A percentile compares a stretch with the other conserved stretches of the same genome.
These are phyloP conservation scores for Rhynchonycteris naso DNA, from an alignment of 2,797 vertebrate species.

Conservation along the genomic window DNA sequence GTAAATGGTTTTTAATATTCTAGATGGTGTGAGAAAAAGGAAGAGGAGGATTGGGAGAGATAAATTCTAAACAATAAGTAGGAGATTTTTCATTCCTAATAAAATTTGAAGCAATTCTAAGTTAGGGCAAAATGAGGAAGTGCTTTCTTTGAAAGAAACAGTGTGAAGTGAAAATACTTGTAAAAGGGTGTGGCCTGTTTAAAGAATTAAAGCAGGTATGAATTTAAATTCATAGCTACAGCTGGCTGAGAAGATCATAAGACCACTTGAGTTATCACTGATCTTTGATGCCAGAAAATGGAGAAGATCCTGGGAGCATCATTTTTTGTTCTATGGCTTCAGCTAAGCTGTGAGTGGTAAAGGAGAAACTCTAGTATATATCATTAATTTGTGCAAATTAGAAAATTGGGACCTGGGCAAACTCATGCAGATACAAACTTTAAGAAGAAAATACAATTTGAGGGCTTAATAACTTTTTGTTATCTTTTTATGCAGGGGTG, in stretches of 20 bases:
- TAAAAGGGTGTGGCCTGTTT: background rate
- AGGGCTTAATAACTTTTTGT: background rate
- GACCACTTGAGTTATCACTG: background rate
- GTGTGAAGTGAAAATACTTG: background rate
- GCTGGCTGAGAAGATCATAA: background rate
- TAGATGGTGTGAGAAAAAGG: background rate
- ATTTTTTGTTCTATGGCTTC: slow-evolving; percentile 46
- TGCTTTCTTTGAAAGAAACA: background rate
- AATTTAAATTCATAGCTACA: background rate
- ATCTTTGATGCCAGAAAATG: background rate
- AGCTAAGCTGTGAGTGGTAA: slow-evolving; percentile 44
- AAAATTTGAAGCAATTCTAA: background rate
- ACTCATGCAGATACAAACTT: background rate
- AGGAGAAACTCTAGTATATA: background rate
- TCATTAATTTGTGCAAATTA: background rate
- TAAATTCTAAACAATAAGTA: background rate
- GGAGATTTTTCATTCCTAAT: background rate
- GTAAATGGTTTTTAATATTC: background rate
- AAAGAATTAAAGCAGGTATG: background rate
- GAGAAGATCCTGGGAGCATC: background rate
- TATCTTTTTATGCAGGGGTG: slow-evolving; percentile 37
- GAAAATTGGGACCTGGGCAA: background rate
- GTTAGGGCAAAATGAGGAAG: background rate
- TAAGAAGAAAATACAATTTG: background rate
- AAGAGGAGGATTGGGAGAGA: background rate